Evolutionary conservation across 2,797 vertebrate genomes (phyloP), one percentile per base, ranked within the genome.

Genomic region (Spinus olivaceus): DNA sequence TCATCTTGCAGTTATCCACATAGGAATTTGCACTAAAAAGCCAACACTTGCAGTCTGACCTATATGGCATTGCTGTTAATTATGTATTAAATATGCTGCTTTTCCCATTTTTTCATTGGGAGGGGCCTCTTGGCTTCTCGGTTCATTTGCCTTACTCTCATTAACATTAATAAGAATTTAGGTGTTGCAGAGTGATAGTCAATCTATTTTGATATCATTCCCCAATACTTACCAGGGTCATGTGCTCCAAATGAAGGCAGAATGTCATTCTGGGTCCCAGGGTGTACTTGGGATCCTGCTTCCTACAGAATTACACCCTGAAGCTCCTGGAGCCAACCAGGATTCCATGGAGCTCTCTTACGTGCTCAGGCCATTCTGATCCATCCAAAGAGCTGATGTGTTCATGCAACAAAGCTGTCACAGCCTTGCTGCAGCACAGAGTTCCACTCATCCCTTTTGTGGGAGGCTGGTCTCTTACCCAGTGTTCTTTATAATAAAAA

Each of bases 31-130:
- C 54, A 42, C 41, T 76, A 41, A 54, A 51, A 86, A 88, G 33
- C 32, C 71, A 67, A 50, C 16, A 37, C 28, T 42, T 85, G 53
- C 67, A 35, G 49, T 49, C 18, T 94, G 93, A 80, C 86, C 81
- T 94, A 1, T 81, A 41, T 83, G 93, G 79, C 78, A 71, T 30
- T 81, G 57, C 53, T 89, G 28, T 87, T 88, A 91, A 88, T 90
- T 89, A 87, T 74, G n/a, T 65, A 74, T 92, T 60, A 77, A 41
- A 59, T 32, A 14, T 39, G 69, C 92, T 74, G 50, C 57, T 77
- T 92, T 87, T 90, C 39, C 5, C 63, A 2, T 35, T 90, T 84
- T 61, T 74, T 27, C 11, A 15, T 67, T 37, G 32, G 81, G 69
- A 87, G 71, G 9, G 21, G 21, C 46, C 50, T 88, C 53, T 67